These are phyloP conservation scores for Syrmaticus mikado DNA, from an alignment of 2,113 vertebrate species.

Conservation along the genomic window DNA sequence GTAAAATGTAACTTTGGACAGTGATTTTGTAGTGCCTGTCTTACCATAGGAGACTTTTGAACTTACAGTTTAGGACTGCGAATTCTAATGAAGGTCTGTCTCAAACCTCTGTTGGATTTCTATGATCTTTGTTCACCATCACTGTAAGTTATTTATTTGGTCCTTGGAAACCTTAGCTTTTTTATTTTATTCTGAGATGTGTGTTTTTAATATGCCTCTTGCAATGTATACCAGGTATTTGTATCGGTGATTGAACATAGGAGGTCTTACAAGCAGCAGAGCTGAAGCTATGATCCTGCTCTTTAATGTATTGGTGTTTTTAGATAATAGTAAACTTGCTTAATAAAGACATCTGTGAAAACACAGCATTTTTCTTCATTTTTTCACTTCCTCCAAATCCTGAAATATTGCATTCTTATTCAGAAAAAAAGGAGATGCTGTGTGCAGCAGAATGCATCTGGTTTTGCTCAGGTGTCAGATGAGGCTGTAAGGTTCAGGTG, in stretches of 20 bases:
- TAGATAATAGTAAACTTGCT: conserved; percentile 26
- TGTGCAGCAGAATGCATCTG: background rate
- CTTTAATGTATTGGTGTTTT: conserved; percentile 7
- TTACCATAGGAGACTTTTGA: background rate
- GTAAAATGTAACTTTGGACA: background rate
- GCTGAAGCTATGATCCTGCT: background rate
- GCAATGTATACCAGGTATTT: background rate
- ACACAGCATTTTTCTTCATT: accelerated
- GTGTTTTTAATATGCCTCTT: conserved; percentile 12
- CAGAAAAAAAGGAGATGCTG: background rate
- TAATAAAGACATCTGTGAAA: conserved; percentile 29
- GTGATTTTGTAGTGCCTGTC: background rate
- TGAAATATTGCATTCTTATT: background rate
- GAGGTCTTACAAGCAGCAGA: background rate
- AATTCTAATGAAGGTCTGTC: background rate
- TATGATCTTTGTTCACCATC: background rate
- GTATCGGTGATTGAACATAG: background rate
- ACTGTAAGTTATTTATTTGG: conserved; percentile 49
- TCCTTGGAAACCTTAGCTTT: background rate
- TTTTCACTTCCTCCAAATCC: background rate
- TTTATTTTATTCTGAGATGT: background rate
- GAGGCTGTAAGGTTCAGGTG: background rate
- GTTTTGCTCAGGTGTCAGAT: background rate
- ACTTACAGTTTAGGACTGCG: background rate
- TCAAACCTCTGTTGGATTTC: background rate